Evolutionary conservation across 1,140 invertebrate species (phyloP).

Genomic region (Luehdorfia chinensis): DNA sequence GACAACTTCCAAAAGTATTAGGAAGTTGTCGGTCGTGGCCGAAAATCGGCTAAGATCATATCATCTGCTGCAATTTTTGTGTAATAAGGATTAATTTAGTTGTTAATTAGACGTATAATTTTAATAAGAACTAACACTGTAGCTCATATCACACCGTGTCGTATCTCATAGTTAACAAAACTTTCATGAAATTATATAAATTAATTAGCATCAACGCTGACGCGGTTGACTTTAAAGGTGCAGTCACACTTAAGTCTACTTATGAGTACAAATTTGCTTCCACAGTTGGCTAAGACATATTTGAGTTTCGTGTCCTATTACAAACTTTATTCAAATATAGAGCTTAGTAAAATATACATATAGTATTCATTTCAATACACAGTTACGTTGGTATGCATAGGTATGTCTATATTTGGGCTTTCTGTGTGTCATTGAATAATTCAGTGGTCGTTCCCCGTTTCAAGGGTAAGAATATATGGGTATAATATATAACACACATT

Average conservation of each 20-base stretch:
- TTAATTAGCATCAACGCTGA: conserved; percentile 50
- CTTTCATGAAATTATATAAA: conserved; percentile 35
- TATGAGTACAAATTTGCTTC: conserved; percentile 66
- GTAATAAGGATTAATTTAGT: too few species aligned
- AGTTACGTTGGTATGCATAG: conserved; percentile 38
- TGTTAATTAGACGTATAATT: too few species aligned
- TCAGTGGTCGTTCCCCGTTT: conserved; percentile 71
- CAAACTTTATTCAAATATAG: conserved; percentile 59
- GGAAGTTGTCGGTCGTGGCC: too few species aligned
- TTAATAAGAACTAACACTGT: too few species aligned
- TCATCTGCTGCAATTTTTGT: too few species aligned
- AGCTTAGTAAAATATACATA: conserved; percentile 41
- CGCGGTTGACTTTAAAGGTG: conserved; percentile 43
- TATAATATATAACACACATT: conserved; percentile 45
- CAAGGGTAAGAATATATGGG: conserved; percentile 71
- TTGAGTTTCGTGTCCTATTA: conserved; percentile 60
- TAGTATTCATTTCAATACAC: conserved; percentile 51
- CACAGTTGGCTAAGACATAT: conserved; percentile 62
- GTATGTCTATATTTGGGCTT: conserved; percentile 72
- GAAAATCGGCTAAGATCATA: too few species aligned
- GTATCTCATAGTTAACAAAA: conserved; percentile 27
- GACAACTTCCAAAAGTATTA: too few species aligned
- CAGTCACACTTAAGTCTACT: conserved; percentile 55
- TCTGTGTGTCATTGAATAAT: conserved; percentile 75
- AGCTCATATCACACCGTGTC: background rate